Evolutionary conservation across 2,888 invertebrate species (phyloP), one percentile per base, ranked within the genome.

Genomic region (Melikaiella ostensackeni): DNA sequence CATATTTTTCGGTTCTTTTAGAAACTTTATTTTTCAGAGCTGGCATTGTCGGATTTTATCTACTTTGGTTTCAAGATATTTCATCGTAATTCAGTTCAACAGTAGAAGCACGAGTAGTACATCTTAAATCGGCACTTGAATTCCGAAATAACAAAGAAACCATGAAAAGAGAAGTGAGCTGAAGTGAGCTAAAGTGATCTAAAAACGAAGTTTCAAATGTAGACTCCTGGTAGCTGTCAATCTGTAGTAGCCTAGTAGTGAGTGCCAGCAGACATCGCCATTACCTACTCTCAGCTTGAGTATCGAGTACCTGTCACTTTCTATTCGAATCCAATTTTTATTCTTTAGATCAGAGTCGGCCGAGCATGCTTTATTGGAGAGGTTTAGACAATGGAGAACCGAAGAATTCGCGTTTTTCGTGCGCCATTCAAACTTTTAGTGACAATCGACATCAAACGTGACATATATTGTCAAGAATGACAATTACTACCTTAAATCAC

Each of bases 281-380:
- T 86, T 85, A 87, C 84, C 86, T 81, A 80, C 82, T 79, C 82
- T 82, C 83, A 80, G 77, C 82, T 80, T 75, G 78, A 80, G 84
- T 88, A 88, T 89, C 86, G 88, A 88, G 84, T 87, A 88, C 81
- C 86, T 86, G 89, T 89, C 88, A 85, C 79, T 84, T 76, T 83
- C 83, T 78, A 78, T 78, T 80, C 77, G 84, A 85, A 86, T 87
- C 83, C 84, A 84, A 86, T 86, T 87, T 86, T 86, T 85, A 79
- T 79, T 77, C 85, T 85, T 86, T 78, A 82, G 82, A 82, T 83
- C 81, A 82, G 77, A 81, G 64, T 78, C 77, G 76, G 74, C 70
- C 77, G 77, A 57, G 59, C 80, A 77, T 76, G 62, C 77, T 80
- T 81, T 80, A 83, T 81, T 80, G 79, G 62, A 79, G 35, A 16